Percentiles rank a stretch among this genome's conserved stretches.
These are phyloP conservation scores for Cheilosia soror DNA, from an alignment of 2,888 invertebrate genomes.

Conservation along the genomic window DNA sequence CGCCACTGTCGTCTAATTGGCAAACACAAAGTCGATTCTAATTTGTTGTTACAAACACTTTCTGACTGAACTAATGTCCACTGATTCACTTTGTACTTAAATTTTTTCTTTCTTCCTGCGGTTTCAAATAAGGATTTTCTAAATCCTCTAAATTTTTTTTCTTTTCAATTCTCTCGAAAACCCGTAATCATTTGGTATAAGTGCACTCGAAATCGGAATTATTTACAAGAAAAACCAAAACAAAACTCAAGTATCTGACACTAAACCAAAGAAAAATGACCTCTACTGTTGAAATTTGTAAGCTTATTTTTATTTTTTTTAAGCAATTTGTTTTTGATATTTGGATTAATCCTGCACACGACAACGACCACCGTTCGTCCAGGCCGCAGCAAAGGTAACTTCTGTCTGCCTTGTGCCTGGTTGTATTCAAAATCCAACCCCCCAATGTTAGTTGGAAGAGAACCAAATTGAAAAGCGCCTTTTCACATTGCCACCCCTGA, in stretches of 20 bases:
- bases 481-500: constrained; percentile 55
- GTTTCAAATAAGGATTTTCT: constrained; percentile 61
- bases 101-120: constrained; percentile 34
- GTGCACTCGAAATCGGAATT: constrained; percentile 36
- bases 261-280: constrained; percentile 68
- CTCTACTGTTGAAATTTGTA: constrained; percentile 65
- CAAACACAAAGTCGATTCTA: constrained; percentile 57
- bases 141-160: not conserved
- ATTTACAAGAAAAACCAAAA: constrained; percentile 33
- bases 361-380: constrained; percentile 83
- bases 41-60: constrained; percentile 40
- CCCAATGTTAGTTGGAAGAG: constrained; percentile 62
- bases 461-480: constrained; percentile 60
- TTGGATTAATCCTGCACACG: constrained; percentile 76
- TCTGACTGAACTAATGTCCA: constrained; percentile 60
- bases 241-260: constrained; percentile 52
- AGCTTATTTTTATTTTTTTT: constrained; percentile 55
- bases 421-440: constrained; percentile 76
- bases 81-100: constrained; percentile 37
- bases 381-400: constrained; percentile 84
- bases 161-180: constrained; percentile 69
- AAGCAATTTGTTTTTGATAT: constrained; percentile 55
- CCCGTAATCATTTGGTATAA: constrained; percentile 51
- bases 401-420: constrained; percentile 81
- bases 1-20: constrained; percentile 82